phyloP scores from a whole-genome alignment of 2,888 invertebrate species.

The Brachyptera putata region DNA sequence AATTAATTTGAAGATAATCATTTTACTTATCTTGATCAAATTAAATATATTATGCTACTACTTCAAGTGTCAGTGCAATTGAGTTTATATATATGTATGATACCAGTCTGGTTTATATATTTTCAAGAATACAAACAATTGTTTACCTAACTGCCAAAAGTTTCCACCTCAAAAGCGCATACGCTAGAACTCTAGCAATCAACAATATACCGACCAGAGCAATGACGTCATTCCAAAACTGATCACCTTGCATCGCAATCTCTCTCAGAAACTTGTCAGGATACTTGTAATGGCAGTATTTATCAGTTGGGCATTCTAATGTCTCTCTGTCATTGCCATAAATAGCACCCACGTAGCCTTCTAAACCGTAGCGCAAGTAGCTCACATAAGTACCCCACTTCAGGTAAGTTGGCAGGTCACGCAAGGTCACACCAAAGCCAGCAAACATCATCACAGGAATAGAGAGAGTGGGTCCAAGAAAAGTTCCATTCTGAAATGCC shows the following conservation, averaged over 20 bases:
- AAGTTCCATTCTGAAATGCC: slow-evolving; percentile 84
- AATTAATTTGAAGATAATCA: too few species aligned
- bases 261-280: slow-evolving; percentile 76
- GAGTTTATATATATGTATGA: too few species aligned
- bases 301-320: slow-evolving; percentile 63
- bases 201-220: slow-evolving; percentile 67
- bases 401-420: slow-evolving; percentile 79
- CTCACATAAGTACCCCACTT: slow-evolving; percentile 91
- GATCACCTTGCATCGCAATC: slow-evolving; percentile 73
- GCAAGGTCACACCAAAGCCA: slow-evolving; percentile 87
- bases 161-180: slow-evolving; percentile 72
- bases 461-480: slow-evolving; percentile 84
- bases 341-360: slow-evolving; percentile 78
- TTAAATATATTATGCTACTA: too few species aligned
- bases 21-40: too few species aligned
- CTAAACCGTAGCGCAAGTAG: slow-evolving; percentile 85
- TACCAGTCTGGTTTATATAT: too few species aligned
- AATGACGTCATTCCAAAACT: slow-evolving; percentile 78
- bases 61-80: too few species aligned
- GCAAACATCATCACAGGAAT: slow-evolving; percentile 97
- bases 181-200: slow-evolving; percentile 62
- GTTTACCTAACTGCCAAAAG: slow-evolving; percentile 56
- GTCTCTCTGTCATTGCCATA: slow-evolving; percentile 74
- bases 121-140: too few species aligned
- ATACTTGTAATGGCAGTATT: slow-evolving; percentile 78